Evolutionary conservation across 2,888 invertebrate species (phyloP).

Genomic region (Punctoribates punctum): DNA sequence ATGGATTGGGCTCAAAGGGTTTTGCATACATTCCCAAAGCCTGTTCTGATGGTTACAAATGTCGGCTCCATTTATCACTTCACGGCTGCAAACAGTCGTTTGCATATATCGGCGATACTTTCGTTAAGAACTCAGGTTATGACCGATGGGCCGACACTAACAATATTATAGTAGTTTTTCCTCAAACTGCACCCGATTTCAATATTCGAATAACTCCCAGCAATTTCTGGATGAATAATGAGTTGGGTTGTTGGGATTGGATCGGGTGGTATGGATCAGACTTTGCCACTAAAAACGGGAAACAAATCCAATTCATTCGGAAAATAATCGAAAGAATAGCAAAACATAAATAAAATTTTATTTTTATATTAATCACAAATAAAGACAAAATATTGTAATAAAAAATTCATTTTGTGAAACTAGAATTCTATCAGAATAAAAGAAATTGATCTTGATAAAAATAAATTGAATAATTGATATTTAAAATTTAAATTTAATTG

Average conservation of each 20-base stretch:
- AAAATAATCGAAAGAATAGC: slow-evolving; percentile 37
- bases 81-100: slow-evolving; percentile 33
- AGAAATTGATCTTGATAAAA: too few relatives aligned
- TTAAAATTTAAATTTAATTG: too few relatives aligned
- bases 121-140: slow-evolving; percentile 36
- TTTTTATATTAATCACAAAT: too few relatives aligned
- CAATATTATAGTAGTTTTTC: slow-evolving; percentile 32
- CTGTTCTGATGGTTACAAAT: slow-evolving; percentile 22
- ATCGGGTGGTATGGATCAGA: slow-evolving; percentile 34
- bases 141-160: slow-evolving; percentile 40
- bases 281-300: slow-evolving; percentile 27
- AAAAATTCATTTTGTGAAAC: too few relatives aligned
- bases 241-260: slow-evolving; percentile 39
- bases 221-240: slow-evolving; percentile 14
- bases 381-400: too few relatives aligned
- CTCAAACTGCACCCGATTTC: slow-evolving; percentile 19
- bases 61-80: slow-evolving; percentile 35
- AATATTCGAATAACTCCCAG: slow-evolving; percentile 4
- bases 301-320: slow-evolving; percentile 10
- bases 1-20: slow-evolving; percentile 29
- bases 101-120: slow-evolving; percentile 6
- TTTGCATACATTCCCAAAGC: slow-evolving; percentile 27
- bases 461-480: too few relatives aligned
- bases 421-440: too few relatives aligned
- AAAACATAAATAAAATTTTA: not conserved